Percentiles rank a stretch among this genome's conserved stretches.
These are phyloP conservation scores for Ophion ventricosus DNA, from an alignment of 2,888 invertebrate species.

Conservation along the genomic window DNA sequence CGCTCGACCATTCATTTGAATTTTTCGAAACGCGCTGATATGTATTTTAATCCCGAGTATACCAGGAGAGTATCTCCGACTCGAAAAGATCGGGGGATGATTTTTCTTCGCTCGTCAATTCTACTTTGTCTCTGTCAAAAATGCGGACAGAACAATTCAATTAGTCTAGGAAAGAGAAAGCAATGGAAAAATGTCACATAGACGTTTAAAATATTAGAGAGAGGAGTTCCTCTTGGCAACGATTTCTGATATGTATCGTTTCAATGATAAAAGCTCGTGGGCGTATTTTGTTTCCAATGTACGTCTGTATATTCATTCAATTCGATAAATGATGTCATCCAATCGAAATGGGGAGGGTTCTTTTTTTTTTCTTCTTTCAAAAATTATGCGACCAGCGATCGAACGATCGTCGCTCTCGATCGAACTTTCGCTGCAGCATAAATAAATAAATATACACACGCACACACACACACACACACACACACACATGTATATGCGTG, in stretches of 20 bases:
- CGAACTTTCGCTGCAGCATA: slow-evolving; percentile 41
- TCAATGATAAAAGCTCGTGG: slow-evolving; percentile 73
- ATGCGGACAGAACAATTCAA: slow-evolving; percentile 16
- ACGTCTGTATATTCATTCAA: neutral
- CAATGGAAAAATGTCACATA: slow-evolving; percentile 25
- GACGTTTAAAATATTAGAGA: neutral
- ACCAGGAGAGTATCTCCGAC: slow-evolving; percentile 21
- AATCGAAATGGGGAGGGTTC: neutral
- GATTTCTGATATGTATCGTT: slow-evolving; percentile 70
- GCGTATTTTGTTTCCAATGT: slow-evolving; percentile 47
- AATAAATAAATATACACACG: neutral
- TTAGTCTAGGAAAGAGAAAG: slow-evolving; percentile 36
- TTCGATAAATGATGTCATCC: slow-evolving; percentile 16
- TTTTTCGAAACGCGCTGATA: slow-evolving; percentile 71
- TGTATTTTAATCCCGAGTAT: slow-evolving; percentile 72
- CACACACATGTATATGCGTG: slow-evolving; percentile 3
- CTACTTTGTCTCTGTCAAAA: neutral
- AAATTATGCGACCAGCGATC: slow-evolving; percentile 35
- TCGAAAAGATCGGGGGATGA: slow-evolving; percentile 25
- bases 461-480: neutral
- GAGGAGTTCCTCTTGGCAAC: slow-evolving; percentile 67
- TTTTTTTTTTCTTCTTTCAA: slow-evolving; percentile 18
- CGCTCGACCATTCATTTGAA: slow-evolving; percentile 32
- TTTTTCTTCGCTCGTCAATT: slow-evolving; percentile 12
- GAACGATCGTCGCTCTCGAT: slow-evolving; percentile 54